phyloP scores from a whole-genome alignment of 1,140 invertebrate genomes.

The Heliconius hermathena region DNA sequence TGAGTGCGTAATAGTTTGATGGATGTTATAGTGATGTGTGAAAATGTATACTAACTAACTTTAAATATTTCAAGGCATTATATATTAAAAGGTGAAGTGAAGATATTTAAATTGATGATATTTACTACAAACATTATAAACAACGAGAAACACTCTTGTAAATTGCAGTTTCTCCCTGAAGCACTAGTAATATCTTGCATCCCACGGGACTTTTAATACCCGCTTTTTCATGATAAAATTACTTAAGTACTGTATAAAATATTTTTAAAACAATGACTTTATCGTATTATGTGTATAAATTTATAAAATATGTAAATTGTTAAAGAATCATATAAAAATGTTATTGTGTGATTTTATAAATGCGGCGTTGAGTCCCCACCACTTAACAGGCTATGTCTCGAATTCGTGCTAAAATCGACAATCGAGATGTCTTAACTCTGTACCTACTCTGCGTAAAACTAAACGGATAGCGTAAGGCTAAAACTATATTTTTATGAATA shows the following conservation, averaged over 20 bases:
- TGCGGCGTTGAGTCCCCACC: too few species aligned
- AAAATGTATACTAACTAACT: not conserved
- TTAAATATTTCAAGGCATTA: not conserved
- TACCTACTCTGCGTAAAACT: too few species aligned
- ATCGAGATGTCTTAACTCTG: too few species aligned
- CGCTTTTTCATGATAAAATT: slow-evolving; percentile 8
- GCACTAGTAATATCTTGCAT: slow-evolving; percentile 7
- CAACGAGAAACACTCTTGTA: slow-evolving; percentile 23
- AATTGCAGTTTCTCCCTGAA: slow-evolving; percentile 16
- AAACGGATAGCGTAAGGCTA: too few species aligned
- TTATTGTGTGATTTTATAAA: too few species aligned
- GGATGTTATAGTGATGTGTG: not conserved
- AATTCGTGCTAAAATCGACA: too few species aligned
- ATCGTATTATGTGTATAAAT: not conserved
- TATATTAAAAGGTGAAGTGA: not conserved
- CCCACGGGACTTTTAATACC: slow-evolving; percentile 5
- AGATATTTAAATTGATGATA: slow-evolving; percentile 13
- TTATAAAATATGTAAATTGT: not conserved
- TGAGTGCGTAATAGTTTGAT: not conserved
- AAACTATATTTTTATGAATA: too few species aligned
- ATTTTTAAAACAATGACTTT: not conserved
- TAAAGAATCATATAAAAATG: too few species aligned
- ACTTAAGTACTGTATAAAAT: not conserved
- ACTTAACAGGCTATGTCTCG: too few species aligned
- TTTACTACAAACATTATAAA: slow-evolving; percentile 1